Evolutionary conservation across 2,888 invertebrate species (phyloP), one percentile per base, ranked within the genome.

Genomic region (Loripinus fragilis): DNA sequence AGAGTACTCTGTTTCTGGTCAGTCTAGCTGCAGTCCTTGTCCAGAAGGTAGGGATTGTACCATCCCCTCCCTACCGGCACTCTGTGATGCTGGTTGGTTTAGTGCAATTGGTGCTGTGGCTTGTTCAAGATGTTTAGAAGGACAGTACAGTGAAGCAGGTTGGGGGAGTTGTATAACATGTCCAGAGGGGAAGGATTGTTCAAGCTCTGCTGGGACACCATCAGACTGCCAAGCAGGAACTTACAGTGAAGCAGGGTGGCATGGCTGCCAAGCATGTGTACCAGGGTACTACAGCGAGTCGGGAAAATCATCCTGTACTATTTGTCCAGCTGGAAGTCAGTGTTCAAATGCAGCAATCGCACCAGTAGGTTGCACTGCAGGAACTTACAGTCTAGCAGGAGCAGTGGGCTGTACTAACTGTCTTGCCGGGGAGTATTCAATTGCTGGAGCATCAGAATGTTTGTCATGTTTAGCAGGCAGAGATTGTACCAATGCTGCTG

Each of bases 191-290:
- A 33, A 30, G 20, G 17, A 60, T 17, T 60, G 60, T 33, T 8
- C 60, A 60, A 60, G 60, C 23, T 60, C 60, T 10, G 60, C 60
- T 20, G 60, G 60, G 17, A 38, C 15, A 30, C 45, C 75, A n/a
- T 23, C 65, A 12, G n/a, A 76, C 66, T 89, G 87, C 64, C 10
- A 67, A 28, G 72, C 82, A 60, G 90, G 91, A 10, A 89, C 82
- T 33, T 91, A 84, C 79, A 91, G 91, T 75, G 71, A 72, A 35
- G 85, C 77, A 45, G 92, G 90, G 8, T 86, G 89, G 28, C 52
- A 81, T 41, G 66, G 50, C 8, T 92, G 92, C 78, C 80, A 74
- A 30, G 85, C 55, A 20, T 90, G 89, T 78, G 41, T 48, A 33
- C 17, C 84, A 0, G 90, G 90, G 8, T 78, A 77, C 38, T 91